Base-by-base conservation (phyloP, 1,140 invertebrate species). In the Aphis gossypii region DNA sequence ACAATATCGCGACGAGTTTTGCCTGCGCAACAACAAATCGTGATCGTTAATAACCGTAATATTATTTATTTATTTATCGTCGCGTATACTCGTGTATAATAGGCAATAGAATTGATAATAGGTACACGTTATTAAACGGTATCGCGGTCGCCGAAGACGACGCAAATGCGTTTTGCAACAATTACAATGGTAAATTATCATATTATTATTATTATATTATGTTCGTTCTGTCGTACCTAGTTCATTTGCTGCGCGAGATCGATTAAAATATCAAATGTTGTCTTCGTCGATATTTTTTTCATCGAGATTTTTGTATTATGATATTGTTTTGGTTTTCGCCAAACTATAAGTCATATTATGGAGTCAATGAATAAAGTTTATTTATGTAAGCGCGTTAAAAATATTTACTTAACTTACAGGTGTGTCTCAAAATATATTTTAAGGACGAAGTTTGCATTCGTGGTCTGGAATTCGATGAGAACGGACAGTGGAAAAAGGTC, bases 21-120 rank as follows among this genome's bases (percentile, higher is more conserved):
- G 60, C 30, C n/a, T 18, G 60, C 30, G 30, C n/a, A 76, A 76
- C 60, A 76, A 68, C n/a, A 68, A 68, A 76, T 76, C 60, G n/a
- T 76, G 60, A 76, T 76, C 14, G 30, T 76, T n/a, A 76, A 76
- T 76, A 76, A 76, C n/a, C 60, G 60, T 76, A 76, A 76, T 76
- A 76, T 76, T 76, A 76, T 76, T 76, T 76, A 18, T 68, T 54
- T 68, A 60, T 60, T 60, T 60, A 11, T 76, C 60, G 60, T 76
- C 60, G 60, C 60, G 14, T 76, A 14, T 35, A 30, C 25, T 7
- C 38, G 38, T 25, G 9, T 60, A 60, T 60, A 60, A 30, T 60
- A 51, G 48, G 48, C 18, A 51, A 18, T 51, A 30, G 56, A 30
- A 60, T 60, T 30, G 56, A 60, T 60, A 60, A 60, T n/a, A 76